Percentiles rank a stretch among this genome's conserved stretches.
phyloP scores from a whole-genome alignment of 2,888 invertebrate genomes.

The Bembecia ichneumoniformis region DNA sequence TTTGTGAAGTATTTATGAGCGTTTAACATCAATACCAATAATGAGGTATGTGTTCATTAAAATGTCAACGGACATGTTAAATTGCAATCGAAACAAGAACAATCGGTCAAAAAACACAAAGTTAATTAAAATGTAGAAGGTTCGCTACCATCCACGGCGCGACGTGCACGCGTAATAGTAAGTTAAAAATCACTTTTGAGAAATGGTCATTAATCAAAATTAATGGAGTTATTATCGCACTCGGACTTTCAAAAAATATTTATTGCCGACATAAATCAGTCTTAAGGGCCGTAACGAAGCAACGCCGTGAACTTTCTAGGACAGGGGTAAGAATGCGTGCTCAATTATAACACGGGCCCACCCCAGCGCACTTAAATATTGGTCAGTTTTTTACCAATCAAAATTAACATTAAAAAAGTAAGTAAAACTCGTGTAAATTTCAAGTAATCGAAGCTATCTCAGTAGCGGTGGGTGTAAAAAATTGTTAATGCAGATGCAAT shows the following conservation, averaged over 20 bases:
- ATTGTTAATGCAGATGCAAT: neutral
- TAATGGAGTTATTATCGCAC: conserved; percentile 73
- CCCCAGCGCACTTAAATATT: neutral
- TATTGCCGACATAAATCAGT: conserved; percentile 67
- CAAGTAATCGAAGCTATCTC: too few species aligned
- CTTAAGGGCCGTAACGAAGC: conserved; percentile 66
- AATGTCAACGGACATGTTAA: conserved; percentile 22
- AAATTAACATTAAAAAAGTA: too few species aligned
- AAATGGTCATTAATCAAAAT: conserved; percentile 72
- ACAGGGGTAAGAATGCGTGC: conserved; percentile 28
- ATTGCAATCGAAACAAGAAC: conserved; percentile 46
- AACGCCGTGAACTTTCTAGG: conserved; percentile 60
- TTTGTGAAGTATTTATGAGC: neutral
- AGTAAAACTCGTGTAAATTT: too few species aligned
- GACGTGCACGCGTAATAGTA: conserved; percentile 23
- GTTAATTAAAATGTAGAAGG: conserved; percentile 56
- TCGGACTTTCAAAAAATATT: conserved; percentile 70
- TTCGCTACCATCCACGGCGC: conserved; percentile 36
- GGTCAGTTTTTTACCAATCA: too few species aligned
- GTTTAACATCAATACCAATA: neutral
- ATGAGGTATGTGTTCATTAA: conserved; percentile 18
- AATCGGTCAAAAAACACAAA: conserved; percentile 44
- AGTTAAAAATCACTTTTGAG: conserved; percentile 65
- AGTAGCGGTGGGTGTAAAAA: too few species aligned
- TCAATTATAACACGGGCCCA: conserved; percentile 28